These are phyloP conservation scores for Sander vitreus DNA, from an alignment of 2,113 vertebrate genomes.

Conservation along the genomic window DNA sequence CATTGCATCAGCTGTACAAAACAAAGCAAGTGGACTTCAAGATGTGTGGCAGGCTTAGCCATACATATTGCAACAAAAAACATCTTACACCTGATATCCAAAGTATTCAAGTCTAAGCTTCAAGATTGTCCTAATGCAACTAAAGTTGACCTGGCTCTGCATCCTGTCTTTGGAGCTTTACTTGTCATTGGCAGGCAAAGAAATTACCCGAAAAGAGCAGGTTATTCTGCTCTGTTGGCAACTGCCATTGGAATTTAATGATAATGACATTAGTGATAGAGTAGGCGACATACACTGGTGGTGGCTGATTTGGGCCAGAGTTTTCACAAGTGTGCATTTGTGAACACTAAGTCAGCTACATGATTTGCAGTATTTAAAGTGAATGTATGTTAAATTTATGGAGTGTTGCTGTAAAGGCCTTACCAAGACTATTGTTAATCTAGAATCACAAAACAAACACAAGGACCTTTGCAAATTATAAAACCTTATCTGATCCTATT, in stretches of 20 bases:
- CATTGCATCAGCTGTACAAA: neutral
- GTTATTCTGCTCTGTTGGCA: neutral
- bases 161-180: constrained; percentile 53
- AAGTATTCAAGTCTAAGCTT: constrained; percentile 9
- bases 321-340: neutral
- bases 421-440: neutral
- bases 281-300: neutral
- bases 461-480: neutral
- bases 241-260: constrained; percentile 7
- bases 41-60: neutral
- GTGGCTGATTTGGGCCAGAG: constrained; percentile 13
- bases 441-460: neutral
- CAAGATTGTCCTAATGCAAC: constrained; percentile 51
- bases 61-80: neutral
- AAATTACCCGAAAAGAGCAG: constrained; percentile 2
- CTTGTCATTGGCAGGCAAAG: constrained; percentile 16
- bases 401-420: neutral
- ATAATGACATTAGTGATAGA: constrained; percentile 32
- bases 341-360: neutral
- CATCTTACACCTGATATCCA: neutral
- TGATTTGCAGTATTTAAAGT: neutral
- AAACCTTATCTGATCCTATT: constrained; percentile 15
- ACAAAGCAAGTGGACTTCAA: neutral
- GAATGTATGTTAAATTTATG: neutral
- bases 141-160: constrained; percentile 57